Conservation (phyloP, 2,888 invertebrate genomes). For the Plebejus argus region DNA sequence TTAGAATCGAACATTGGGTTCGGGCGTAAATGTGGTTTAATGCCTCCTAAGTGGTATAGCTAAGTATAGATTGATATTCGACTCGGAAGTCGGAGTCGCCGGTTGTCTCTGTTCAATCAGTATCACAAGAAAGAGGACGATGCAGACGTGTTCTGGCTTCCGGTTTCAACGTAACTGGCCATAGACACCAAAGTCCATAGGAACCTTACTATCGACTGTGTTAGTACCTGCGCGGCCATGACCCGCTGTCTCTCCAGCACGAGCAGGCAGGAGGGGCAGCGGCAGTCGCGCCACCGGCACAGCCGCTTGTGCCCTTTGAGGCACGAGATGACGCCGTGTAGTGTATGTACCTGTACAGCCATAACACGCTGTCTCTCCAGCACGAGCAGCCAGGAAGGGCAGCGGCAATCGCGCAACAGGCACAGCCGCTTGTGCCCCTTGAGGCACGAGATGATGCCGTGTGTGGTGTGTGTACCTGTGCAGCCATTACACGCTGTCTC, state of each 20-base stretch:
- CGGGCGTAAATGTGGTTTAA: too few species aligned
- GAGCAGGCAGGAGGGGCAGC: slow-evolving; percentile 90
- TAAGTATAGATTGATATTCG: too few species aligned
- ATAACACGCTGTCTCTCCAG: slow-evolving; percentile 57
- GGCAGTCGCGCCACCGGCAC: slow-evolving; percentile 93
- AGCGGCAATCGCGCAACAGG: too few species aligned
- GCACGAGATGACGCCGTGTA: slow-evolving; percentile 92
- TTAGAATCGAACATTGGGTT: too few species aligned
- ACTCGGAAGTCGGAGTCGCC: too few species aligned
- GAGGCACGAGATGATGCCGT: slow-evolving; percentile 92
- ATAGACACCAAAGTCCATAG: too few species aligned
- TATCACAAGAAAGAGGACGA: too few species aligned
- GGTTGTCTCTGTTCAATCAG: too few species aligned
- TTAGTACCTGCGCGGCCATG: slow-evolving; percentile 81
- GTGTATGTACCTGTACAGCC: slow-evolving; percentile 80
- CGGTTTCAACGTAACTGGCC: too few species aligned
- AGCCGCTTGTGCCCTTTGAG: slow-evolving; percentile 93
- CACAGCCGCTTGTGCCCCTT: slow-evolving; percentile 94
- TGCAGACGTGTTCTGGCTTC: too few species aligned
- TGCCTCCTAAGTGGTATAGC: too few species aligned
- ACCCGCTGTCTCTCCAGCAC: slow-evolving; percentile 85
- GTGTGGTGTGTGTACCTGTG: slow-evolving; percentile 77
- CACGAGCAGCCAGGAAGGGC: too few species aligned
- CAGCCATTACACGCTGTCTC: slow-evolving; percentile 83
- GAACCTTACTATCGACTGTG: background rate